These are phyloP conservation scores for Neodiprion lecontei DNA, from an alignment of 1,140 invertebrate genomes.

Conservation along the genomic window DNA sequence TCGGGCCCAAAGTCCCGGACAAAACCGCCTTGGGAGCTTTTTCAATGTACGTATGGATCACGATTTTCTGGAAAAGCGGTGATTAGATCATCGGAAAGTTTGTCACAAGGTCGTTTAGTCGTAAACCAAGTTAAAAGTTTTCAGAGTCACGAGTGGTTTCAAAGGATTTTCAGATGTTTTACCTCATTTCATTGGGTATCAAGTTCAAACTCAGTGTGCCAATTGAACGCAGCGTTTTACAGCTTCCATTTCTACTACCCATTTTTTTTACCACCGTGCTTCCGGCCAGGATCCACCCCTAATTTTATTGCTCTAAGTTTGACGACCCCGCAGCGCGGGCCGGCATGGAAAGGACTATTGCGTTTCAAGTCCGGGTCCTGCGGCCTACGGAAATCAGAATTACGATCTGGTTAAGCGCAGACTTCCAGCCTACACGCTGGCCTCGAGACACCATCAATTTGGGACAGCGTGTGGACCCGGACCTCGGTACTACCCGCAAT, in stretches of 20 bases:
- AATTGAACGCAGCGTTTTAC: too few relatives aligned
- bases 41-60: slow-evolving; percentile 41
- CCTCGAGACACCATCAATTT: slow-evolving; percentile 25
- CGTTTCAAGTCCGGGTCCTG: slow-evolving; percentile 47
- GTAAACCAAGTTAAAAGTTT: too few relatives aligned
- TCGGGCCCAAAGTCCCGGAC: slow-evolving; percentile 52
- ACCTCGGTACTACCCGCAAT: slow-evolving; percentile 43
- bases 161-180: not conserved
- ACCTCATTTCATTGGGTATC: not conserved
- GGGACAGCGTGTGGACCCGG: slow-evolving; percentile 37
- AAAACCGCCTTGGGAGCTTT: slow-evolving; percentile 50
- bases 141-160: not conserved
- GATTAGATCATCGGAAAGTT: too few relatives aligned
- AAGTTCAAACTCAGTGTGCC: too few relatives aligned
- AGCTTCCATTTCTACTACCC: too few relatives aligned
- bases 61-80: not conserved
- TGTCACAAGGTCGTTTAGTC: too few relatives aligned
- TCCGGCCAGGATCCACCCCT: too few relatives aligned
- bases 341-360: not conserved
- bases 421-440: slow-evolving; percentile 48
- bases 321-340: not conserved
- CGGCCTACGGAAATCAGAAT: slow-evolving; percentile 40
- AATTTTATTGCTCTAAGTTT: too few relatives aligned
- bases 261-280: too few relatives aligned
- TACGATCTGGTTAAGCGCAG: slow-evolving; percentile 40